Base-by-base conservation (phyloP, 1,140 invertebrate genomes). In the Caenorhabditis remanei region DNA sequence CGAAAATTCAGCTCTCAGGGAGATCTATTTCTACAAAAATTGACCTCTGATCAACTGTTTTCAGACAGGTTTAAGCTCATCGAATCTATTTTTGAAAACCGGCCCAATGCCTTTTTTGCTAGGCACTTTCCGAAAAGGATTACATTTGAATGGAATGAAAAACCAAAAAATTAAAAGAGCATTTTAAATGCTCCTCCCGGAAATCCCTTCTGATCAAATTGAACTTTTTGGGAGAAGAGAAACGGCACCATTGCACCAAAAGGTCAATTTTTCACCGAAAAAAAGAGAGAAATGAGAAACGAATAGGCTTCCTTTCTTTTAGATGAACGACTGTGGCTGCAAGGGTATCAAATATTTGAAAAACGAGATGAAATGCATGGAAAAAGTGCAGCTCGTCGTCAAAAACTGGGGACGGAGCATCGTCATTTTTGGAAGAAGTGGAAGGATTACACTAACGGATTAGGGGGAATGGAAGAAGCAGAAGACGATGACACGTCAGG, bases 401-500 rank as follows among this genome's bases (percentile, higher is more conserved):
- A 32, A 79, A n/a, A 79, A 79, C 13, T 8, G 71, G 71, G 24
- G 19, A 32, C 19, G 1, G n/a, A n/a, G 24, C 11, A 40, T 48
- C 46, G 46, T 79, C 71, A 53, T 79, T 79, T 79, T 79, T 79
- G 71, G 71, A 79, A 79, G 13, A 79, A 79, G 71, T 50, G 71
- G 46, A 79, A 50, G 71, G 71, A 79, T 50, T 79, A 79, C 71
- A 79, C 24, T 13, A 9, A 32, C 71, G 71, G 71, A 79, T 79
- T 79, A 79, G 71, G 46, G 53, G 53, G 32, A 79, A 79, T 79
- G 71, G 71, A 79, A 79, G 71, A 50, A 79, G 71, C 71, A 79
- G 71, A 79, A 79, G 71, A 79, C 71, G 71, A 79, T 79, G 71
- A 79, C 71, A 79, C 71, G 71, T 79, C 71, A 79, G 46, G 71